These are phyloP conservation scores for Aphidius gifuensis DNA, from an alignment of 1,140 invertebrate species.

Conservation along the genomic window DNA sequence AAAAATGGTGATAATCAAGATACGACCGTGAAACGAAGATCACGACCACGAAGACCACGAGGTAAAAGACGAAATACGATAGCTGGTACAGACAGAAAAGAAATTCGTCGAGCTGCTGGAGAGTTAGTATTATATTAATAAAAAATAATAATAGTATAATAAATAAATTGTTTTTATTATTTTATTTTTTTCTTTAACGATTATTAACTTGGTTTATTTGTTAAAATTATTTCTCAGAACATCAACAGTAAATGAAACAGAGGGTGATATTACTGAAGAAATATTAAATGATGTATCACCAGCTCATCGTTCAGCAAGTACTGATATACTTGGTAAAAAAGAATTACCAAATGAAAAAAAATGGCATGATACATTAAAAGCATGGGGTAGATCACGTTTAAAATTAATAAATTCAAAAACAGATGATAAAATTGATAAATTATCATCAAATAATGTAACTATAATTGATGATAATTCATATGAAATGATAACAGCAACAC, in stretches of 20 bases:
- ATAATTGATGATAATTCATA: conserved; percentile 30
- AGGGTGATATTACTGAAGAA: conserved; percentile 28
- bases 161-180: background rate
- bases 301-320: conserved; percentile 67
- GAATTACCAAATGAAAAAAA: conserved; percentile 64
- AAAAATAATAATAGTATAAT: background rate
- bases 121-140: conserved; percentile 60
- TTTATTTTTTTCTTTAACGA: too few species aligned
- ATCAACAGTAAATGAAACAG: conserved; percentile 59
- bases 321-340: conserved; percentile 51
- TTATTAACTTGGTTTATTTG: too few species aligned
- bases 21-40: conserved; percentile 64
- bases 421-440: conserved; percentile 15
- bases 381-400: conserved; percentile 76
- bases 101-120: conserved; percentile 75
- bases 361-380: conserved; percentile 75
- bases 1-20: conserved; percentile 21
- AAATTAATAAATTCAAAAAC: conserved; percentile 68
- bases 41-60: conserved; percentile 69
- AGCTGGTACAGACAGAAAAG: conserved; percentile 82
- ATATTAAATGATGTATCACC: conserved; percentile 48
- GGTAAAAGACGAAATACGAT: conserved; percentile 86
- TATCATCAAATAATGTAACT: conserved; percentile 1
- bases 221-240: conserved; percentile 47
- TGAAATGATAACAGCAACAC: conserved; percentile 57